Conservation (phyloP, 2,797 vertebrate genomes). For the Thaleichthys pacificus region DNA sequence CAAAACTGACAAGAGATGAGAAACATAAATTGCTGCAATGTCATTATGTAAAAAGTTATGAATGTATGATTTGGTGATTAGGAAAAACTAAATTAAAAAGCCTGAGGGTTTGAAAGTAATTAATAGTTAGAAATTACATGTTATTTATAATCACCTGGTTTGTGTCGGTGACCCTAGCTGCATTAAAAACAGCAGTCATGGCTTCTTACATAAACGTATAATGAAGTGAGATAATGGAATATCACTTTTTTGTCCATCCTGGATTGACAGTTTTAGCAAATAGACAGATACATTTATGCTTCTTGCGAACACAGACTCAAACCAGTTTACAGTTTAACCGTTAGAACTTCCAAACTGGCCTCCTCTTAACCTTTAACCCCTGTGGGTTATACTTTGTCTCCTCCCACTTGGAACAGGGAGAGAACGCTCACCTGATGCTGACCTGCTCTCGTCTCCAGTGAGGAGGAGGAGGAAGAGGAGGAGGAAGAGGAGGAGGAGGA, state of each 20-base stretch:
- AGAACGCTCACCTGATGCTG: constrained; percentile 6
- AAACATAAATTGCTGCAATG: constrained; percentile 21
- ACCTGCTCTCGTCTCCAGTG: constrained; percentile 6
- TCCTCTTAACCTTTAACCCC: neutral
- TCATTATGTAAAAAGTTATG: constrained; percentile 29
- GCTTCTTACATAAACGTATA: too few species aligned
- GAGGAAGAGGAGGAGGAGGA: neutral
- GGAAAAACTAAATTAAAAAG: constrained; percentile 46
- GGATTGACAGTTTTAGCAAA: too few species aligned
- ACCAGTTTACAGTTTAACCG: too few species aligned
- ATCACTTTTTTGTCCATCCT: neutral
- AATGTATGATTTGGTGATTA: constrained; percentile 54
- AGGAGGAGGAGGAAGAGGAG: neutral
- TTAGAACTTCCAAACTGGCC: neutral
- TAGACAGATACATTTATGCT: neutral
- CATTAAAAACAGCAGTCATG: too few species aligned
- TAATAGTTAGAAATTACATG: too few species aligned
- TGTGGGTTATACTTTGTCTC: constrained; percentile 18
- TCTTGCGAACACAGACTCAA: neutral
- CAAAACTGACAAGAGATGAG: constrained; percentile 37
- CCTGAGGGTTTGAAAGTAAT: constrained; percentile 31
- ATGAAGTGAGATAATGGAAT: too few species aligned
- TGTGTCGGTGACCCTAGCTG: too few species aligned
- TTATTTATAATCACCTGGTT: too few species aligned
- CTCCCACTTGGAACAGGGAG: neutral